Conservation (phyloP, 2,113 vertebrate genomes). For the Tretioscincus oriximinensis region DNA sequence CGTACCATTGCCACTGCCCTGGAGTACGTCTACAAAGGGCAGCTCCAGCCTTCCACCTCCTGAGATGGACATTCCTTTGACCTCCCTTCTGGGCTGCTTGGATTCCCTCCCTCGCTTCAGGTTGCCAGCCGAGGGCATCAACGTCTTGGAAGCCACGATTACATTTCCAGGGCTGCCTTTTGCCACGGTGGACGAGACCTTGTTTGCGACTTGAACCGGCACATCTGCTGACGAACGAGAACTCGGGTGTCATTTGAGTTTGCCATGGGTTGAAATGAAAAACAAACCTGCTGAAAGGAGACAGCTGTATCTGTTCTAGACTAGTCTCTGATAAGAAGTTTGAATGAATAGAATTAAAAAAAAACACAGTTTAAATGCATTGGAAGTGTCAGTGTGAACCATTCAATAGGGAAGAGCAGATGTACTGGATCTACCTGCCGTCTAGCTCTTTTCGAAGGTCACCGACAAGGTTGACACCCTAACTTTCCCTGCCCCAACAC, state of each 20-base stretch:
- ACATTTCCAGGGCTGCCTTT: neutral
- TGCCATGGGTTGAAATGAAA: neutral
- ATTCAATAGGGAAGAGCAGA: neutral
- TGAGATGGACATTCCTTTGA: constrained; percentile 44
- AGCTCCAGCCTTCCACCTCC: constrained; percentile 81
- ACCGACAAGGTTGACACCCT: neutral
- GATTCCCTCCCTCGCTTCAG: neutral
- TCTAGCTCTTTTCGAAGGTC: neutral
- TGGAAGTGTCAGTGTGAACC: constrained; percentile 11
- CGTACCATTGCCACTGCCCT: constrained; percentile 90
- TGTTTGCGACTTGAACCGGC: no score
- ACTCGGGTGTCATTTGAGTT: neutral
- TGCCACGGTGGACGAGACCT: neutral
- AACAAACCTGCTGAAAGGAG: neutral
- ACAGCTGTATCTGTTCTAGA: neutral
- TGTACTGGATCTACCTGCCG: neutral
- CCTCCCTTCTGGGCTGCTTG: neutral
- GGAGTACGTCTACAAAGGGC: constrained; percentile 93
- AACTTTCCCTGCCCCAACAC: neutral
- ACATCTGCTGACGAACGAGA: neutral
- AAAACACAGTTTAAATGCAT: neutral
- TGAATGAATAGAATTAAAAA: constrained; percentile 11
- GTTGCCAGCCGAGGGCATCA: neutral
- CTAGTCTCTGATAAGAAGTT: neutral
- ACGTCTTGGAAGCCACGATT: neutral